Base-by-base conservation (phyloP, 2,888 invertebrate genomes). In the Lacanobia oleracea region DNA sequence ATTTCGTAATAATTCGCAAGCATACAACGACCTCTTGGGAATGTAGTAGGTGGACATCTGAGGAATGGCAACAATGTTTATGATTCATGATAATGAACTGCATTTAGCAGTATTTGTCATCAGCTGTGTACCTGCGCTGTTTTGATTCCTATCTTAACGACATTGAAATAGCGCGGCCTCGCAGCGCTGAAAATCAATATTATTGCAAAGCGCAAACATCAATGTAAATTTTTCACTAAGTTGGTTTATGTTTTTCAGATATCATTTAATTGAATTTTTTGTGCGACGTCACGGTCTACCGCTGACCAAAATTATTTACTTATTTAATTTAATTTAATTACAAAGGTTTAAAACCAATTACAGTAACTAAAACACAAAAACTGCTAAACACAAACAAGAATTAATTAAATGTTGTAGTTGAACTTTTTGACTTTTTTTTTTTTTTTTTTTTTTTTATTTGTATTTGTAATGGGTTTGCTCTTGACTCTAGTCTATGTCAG, bases 121-220 rank as follows among this genome's bases (percentile, higher is more conserved):
- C 57, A 72, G 33, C 65, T 72, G 76, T 59, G 45, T 67, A 67
- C 60, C 53, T 61, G 65, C 59, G 50, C 57, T 64, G 67, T 70
- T 77, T 56, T 78, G 65, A 81, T 79, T 67, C 68, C 68, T 57
- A 72, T 65, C 73, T 66, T 53, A 43, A 57, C 65, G 70, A 74
- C 74, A 65, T 67, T 75, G 62, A 33, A 68, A 66, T 40, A 65
- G n/a, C 67, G 48, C 56, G 68, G 68, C 72, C 59, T 72, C 54
- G 79, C 33, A 60, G 7, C 40, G 10, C 64, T 57, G 68, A 66
- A 75, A 78, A 81, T 81, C 78, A 82, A 81, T 81, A 81, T 56
- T 60, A 75, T 69, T 72, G 65, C 63, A 72, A 77, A 43, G 33
- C n/a, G 54, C 50, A 69, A 57, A 56, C 8, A 51, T 54, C 48